phyloP scores from a whole-genome alignment of 2,888 invertebrate species.

The Mylabris sibirica region DNA sequence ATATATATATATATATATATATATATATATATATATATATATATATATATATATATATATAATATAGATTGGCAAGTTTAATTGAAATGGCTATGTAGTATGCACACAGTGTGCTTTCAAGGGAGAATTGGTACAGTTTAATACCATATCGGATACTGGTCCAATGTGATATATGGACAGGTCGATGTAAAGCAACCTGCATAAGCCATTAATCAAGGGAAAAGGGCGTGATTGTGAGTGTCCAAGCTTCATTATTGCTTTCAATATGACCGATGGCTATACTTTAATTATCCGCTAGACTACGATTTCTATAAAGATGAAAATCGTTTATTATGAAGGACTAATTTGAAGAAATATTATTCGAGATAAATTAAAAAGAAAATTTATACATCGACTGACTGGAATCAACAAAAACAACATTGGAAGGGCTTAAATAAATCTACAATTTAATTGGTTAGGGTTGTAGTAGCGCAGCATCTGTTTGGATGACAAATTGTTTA shows the following conservation, averaged over 20 bases:
- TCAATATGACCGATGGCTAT: constrained; percentile 49
- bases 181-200: constrained; percentile 58
- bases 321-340: neutral
- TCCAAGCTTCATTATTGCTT: constrained; percentile 50
- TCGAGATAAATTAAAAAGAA: neutral
- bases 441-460: constrained; percentile 9
- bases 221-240: constrained; percentile 51
- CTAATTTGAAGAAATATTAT: neutral
- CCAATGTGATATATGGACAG: constrained; percentile 56
- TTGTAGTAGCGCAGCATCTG: constrained; percentile 8
- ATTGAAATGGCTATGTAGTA: constrained; percentile 8
- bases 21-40: too few species aligned
- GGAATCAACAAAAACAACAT: neutral
- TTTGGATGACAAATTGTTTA: constrained; percentile 4
- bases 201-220: constrained; percentile 57
- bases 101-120: constrained; percentile 31
- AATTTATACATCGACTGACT: neutral
- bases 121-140: constrained; percentile 49
- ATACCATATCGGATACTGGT: constrained; percentile 46
- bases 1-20: too few species aligned
- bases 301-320: neutral
- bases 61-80: constrained; percentile 9
- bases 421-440: neutral
- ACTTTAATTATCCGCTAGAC: constrained; percentile 52
- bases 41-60: too few species aligned